Conservation (phyloP, 64 coral and sea anemone genomes). For the Montipora foliosa region DNA sequence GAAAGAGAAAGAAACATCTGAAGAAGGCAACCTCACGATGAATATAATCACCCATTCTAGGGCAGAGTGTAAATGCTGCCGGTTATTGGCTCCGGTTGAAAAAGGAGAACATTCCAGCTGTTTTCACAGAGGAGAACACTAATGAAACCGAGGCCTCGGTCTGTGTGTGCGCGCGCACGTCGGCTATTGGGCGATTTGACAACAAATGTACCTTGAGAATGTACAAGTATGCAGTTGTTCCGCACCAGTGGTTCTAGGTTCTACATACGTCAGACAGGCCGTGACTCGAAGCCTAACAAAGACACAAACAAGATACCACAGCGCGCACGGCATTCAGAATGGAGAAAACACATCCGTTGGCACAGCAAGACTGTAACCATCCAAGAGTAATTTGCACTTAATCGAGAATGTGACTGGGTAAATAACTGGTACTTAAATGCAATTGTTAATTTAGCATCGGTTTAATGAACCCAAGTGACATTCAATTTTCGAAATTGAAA, state of each 20-base stretch:
- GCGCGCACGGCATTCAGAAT: not conserved
- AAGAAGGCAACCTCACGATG: no score
- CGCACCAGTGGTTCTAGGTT: not conserved
- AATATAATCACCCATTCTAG: no score
- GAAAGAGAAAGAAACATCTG: no score
- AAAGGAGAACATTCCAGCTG: no score
- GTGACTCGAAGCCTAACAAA: no score
- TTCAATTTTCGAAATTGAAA: not conserved
- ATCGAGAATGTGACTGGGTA: not conserved
- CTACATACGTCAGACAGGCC: not conserved
- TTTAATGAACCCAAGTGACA: not conserved
- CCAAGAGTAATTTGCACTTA: not conserved
- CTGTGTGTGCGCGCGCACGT: not conserved
- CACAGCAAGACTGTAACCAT: not conserved
- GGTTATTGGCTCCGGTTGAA: no score
- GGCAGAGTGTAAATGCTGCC: no score
- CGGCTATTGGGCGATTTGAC: not conserved
- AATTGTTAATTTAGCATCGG: not conserved
- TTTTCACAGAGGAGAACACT: no score
- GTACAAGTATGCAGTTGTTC: not conserved
- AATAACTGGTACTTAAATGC: not conserved
- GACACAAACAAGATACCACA: not conserved
- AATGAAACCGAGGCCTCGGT: not conserved
- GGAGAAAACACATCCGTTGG: not conserved
- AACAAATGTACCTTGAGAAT: conserved; percentile 34